Evolutionary conservation across 2,797 vertebrate species (phyloP), one percentile per base, ranked within the genome.

Genomic region (Parauchenoglanis punctatus): DNA sequence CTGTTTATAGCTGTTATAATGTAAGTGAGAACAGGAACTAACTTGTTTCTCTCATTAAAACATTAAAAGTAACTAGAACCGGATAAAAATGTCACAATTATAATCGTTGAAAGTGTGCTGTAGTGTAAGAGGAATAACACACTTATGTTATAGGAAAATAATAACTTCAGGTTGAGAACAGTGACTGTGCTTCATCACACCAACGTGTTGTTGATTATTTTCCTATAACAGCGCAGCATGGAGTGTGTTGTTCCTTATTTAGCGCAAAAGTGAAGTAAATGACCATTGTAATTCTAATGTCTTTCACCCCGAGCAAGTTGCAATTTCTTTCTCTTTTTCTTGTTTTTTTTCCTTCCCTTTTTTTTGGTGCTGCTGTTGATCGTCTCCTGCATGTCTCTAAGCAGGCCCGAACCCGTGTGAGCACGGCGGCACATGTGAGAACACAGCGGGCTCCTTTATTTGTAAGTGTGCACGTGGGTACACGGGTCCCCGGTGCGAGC

Each of bases 371-470:
- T 20, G 1, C 31, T 56, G 75, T 58, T 56, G 18, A 25, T 13
- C 11, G 11, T 44, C 77, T 59, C 31, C 10, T 23, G 18, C 10
- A 5, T 25, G 56, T 13, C 1, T 81, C 54, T 11, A 17, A 28
- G 80, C 25, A 96, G 98, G 97, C 15, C 96, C 97, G 89, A 98
- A 98, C 91, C 98, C 98, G 0, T 99, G 98, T 63, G 98, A 99
- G 91, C 98, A 99, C 0, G 97, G 97, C 0, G 98, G 98, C 52
- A 96, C 95, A 75, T 99, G 98, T 0, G 96, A 97, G 84, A 99
- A 99, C 93, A 99, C 98, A 0, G 97, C 97, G 5, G 98, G 98
- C 1, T 97, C 97, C 63, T 99, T 99, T 93, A 97, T 96, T 78
- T 99, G 98, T 18, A 96, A 97, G 89, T 99, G 98, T 72, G 92